phyloP scores from a whole-genome alignment of 2,888 invertebrate genomes.

The Allygus modestus region DNA sequence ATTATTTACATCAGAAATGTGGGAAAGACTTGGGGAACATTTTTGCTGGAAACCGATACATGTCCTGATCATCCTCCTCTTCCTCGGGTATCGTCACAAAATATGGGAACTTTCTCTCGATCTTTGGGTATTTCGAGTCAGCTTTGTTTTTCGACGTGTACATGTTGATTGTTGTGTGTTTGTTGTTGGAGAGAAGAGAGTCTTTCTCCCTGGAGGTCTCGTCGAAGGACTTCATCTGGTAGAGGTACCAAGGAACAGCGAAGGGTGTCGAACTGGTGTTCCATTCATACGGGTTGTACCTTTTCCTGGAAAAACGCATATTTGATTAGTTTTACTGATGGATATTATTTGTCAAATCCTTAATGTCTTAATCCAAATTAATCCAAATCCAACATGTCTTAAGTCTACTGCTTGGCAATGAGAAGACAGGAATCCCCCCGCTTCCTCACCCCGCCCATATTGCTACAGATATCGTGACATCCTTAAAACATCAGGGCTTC shows the following conservation, averaged over 20 bases:
- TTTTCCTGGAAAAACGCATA: slow-evolving; percentile 22
- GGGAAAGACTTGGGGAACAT: slow-evolving; percentile 23
- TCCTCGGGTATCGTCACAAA: slow-evolving; percentile 57
- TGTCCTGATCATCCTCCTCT: slow-evolving; percentile 50
- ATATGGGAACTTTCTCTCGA: slow-evolving; percentile 46
- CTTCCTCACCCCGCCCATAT: too few species aligned
- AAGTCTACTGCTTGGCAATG: too few species aligned
- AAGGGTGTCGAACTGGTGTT: background rate
- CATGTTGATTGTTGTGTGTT: slow-evolving; percentile 21
- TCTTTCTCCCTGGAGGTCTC: background rate
- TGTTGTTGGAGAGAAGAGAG: slow-evolving; percentile 10
- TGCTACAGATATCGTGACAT: too few species aligned
- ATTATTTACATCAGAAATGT: slow-evolving; percentile 21
- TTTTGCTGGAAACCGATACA: background rate
- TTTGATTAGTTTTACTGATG: too few species aligned
- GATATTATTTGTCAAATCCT: too few species aligned
- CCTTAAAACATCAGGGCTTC: too few species aligned
- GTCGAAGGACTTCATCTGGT: slow-evolving; percentile 10
- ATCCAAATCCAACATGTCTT: too few species aligned
- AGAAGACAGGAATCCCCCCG: too few species aligned
- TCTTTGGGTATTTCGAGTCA: slow-evolving; percentile 41
- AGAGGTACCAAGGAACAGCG: slow-evolving; percentile 27
- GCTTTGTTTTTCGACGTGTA: slow-evolving; percentile 48
- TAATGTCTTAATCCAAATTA: too few species aligned
- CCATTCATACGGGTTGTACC: slow-evolving; percentile 43